These are phyloP conservation scores for Phoenicopterus ruber DNA, from an alignment of 2,113 vertebrate genomes.

Conservation along the genomic window DNA sequence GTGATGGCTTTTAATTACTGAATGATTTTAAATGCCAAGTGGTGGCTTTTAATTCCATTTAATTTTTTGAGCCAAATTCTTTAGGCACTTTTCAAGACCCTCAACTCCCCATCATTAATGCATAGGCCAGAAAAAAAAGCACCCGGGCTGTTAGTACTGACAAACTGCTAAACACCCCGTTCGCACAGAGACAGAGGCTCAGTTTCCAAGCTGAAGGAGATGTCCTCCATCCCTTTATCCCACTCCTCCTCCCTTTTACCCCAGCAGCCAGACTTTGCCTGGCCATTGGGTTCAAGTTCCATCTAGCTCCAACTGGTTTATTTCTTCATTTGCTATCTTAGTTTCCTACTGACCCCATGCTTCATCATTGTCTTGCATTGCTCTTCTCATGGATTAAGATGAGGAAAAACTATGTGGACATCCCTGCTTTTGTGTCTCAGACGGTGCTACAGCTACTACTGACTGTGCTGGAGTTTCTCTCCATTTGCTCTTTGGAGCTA, in stretches of 20 bases:
- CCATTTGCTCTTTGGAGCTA: background rate
- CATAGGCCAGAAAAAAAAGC: background rate
- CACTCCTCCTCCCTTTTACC: background rate
- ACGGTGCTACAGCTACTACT: background rate
- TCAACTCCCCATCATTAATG: background rate
- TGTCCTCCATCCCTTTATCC: background rate
- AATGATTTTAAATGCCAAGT: background rate
- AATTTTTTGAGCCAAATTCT: background rate
- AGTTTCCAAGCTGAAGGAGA: background rate
- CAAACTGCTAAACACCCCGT: background rate
- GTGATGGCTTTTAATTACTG: background rate
- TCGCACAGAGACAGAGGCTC: background rate
- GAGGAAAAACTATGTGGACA: background rate
- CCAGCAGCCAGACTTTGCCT: background rate
- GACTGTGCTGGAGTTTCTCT: background rate
- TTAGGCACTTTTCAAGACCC: background rate
- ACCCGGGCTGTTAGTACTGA: background rate
- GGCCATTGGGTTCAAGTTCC: background rate
- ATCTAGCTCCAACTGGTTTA: background rate
- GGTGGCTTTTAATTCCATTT: background rate
- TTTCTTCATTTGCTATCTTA: background rate
- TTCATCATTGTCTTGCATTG: background rate
- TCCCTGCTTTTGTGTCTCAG: fast-evolving
- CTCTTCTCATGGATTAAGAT: background rate
- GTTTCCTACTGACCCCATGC: background rate